These are phyloP conservation scores for Enteromius treurensis DNA, from an alignment of 2,797 vertebrate species.

Conservation along the genomic window DNA sequence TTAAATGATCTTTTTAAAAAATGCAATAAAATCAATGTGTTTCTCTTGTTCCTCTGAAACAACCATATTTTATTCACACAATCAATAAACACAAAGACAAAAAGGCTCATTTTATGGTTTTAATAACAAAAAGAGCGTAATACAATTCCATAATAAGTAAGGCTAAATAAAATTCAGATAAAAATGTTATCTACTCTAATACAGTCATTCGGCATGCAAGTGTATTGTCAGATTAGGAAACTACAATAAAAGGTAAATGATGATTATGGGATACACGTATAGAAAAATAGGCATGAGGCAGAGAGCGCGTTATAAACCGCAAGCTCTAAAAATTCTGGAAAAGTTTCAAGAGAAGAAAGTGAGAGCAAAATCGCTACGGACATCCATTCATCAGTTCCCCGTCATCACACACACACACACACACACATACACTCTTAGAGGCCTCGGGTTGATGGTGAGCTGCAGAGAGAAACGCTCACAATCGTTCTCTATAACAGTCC, in stretches of 20 bases:
- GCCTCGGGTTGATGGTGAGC: conserved; percentile 62
- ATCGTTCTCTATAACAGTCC: conserved; percentile 76
- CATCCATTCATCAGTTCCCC: conserved; percentile 18
- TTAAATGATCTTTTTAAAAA: background rate
- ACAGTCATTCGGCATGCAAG: conserved; percentile 73
- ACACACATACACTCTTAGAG: conserved; percentile 66
- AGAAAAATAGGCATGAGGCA: conserved; percentile 61
- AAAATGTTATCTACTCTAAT: conserved; percentile 61
- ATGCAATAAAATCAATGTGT: conserved; percentile 31
- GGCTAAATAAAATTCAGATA: conserved; percentile 65
- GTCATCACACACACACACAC: conserved; percentile 54
- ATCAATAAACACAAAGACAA: conserved; percentile 28
- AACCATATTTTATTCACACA: background rate
- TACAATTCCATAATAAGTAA: conserved; percentile 65
- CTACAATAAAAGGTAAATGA: conserved; percentile 59
- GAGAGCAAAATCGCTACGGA: conserved; percentile 37
- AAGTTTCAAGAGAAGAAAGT: conserved; percentile 29
- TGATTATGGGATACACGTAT: conserved; percentile 46
- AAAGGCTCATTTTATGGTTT: conserved; percentile 48
- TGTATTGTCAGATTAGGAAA: conserved; percentile 64
- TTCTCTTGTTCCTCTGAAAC: background rate
- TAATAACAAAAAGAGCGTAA: conserved; percentile 70
- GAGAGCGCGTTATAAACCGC: conserved; percentile 60
- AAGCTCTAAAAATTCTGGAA: conserved; percentile 55
- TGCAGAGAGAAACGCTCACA: conserved; percentile 61